A percentile compares a stretch with the other conserved stretches of the same genome.
Conservation (phyloP, 2,888 invertebrate species). For the Carpatolechia fugitivella region DNA sequence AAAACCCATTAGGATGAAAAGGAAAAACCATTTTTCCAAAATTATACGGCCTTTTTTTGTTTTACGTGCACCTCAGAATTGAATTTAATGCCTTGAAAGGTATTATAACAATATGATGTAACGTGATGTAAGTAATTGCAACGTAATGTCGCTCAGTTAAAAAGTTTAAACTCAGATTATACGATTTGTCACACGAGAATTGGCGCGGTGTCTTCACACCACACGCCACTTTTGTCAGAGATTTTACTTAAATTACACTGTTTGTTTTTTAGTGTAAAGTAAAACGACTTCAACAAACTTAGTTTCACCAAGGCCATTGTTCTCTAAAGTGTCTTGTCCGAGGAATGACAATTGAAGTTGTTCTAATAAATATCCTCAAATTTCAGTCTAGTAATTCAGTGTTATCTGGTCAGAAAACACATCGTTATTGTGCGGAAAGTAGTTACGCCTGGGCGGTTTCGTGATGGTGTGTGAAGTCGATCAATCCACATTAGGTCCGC, state of each 20-base stretch:
- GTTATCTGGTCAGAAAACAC: not conserved
- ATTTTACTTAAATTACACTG: slow-evolving; percentile 25
- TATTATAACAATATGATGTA: not conserved
- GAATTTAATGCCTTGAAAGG: not conserved
- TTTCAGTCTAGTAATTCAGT: not conserved
- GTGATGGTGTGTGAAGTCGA: no score
- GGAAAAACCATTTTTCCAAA: not conserved
- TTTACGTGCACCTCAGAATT: not conserved
- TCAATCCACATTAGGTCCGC: no score
- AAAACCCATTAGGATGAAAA: not conserved
- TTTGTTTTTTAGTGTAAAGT: slow-evolving; percentile 18
- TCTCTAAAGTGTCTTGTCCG: slow-evolving; percentile 8
- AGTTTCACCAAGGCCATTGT: slow-evolving; percentile 1
- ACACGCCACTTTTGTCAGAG: slow-evolving; percentile 1
- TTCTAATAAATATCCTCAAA: not conserved
- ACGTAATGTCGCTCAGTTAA: not conserved
- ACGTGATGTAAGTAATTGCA: not conserved
- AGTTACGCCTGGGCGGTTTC: no score
- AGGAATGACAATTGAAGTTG: slow-evolving; percentile 8
- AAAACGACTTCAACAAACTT: slow-evolving; percentile 20
- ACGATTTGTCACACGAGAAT: slow-evolving; percentile 31
- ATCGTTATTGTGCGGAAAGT: no score
- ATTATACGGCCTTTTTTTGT: not conserved
- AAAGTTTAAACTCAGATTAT: slow-evolving; percentile 8
- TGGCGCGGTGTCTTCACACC: not conserved